These are phyloP conservation scores for Theretra japonica DNA, from an alignment of 2,888 invertebrate genomes.

Conservation along the genomic window DNA sequence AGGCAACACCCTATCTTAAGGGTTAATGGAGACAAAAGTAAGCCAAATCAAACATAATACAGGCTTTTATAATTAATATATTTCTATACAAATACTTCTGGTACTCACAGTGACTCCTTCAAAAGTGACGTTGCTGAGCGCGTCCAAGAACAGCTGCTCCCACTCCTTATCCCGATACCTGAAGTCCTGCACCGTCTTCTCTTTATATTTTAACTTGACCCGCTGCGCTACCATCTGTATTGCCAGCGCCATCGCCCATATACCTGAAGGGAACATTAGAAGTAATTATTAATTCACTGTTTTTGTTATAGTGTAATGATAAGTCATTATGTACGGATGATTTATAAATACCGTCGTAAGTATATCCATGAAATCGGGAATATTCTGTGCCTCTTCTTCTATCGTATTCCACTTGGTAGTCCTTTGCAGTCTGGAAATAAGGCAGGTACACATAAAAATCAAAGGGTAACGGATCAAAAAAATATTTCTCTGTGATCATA, in stretches of 20 bases:
- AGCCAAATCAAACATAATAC: no score
- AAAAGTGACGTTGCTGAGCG: slow-evolving; percentile 95
- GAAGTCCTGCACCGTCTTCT: slow-evolving; percentile 92
- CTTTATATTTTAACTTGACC: slow-evolving; percentile 88
- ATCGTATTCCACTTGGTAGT: slow-evolving; percentile 94
- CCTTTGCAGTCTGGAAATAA: slow-evolving; percentile 91
- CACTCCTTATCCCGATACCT: slow-evolving; percentile 93
- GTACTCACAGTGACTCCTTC: slow-evolving; percentile 92
- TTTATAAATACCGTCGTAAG: slow-evolving; percentile 92
- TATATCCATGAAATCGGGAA: slow-evolving; percentile 98
- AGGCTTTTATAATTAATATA: no score
- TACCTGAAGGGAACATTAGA: slow-evolving; percentile 68
- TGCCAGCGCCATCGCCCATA: slow-evolving; percentile 98
- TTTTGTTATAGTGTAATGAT: no score
- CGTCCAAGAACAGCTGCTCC: slow-evolving; percentile 94
- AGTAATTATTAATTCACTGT: not conserved
- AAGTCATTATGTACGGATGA: not conserved
- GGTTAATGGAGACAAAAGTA: no score
- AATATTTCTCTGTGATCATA: not conserved
- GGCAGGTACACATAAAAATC: not conserved
- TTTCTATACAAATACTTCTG: not conserved
- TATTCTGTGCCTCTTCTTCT: slow-evolving; percentile 91
- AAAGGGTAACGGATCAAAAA: not conserved
- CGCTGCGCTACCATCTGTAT: slow-evolving; percentile 94
- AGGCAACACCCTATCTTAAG: no score